These are phyloP conservation scores for Pelagia noctiluca DNA, from an alignment of 30 jellyfish, hydroid and myxozoan genomes.

Conservation along the genomic window DNA sequence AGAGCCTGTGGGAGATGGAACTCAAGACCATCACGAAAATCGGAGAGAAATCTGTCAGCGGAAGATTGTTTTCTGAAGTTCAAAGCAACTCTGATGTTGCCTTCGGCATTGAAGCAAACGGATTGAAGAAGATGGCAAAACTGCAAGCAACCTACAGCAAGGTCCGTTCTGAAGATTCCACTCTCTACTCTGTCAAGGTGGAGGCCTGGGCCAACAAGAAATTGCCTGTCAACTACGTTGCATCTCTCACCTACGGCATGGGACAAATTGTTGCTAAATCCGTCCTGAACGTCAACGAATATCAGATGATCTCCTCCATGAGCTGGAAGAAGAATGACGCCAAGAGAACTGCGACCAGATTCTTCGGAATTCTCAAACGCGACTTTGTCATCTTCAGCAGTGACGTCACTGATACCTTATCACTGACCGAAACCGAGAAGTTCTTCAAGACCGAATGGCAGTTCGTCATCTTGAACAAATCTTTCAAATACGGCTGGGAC, in stretches of 20 bases:
- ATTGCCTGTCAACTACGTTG: constrained; percentile 69
- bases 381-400: constrained; percentile 63
- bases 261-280: constrained; percentile 37
- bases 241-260: constrained; percentile 52
- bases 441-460: constrained; percentile 64
- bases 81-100: constrained; percentile 48
- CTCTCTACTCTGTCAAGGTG: constrained; percentile 49
- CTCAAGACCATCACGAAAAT: constrained; percentile 51
- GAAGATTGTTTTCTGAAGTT: constrained; percentile 55
- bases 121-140: constrained; percentile 55
- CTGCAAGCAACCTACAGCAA: constrained; percentile 73
- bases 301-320: constrained; percentile 47
- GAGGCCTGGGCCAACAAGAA: constrained; percentile 77
- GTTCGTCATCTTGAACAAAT: constrained; percentile 52
- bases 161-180: constrained; percentile 41
- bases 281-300: constrained; percentile 37
- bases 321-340: constrained; percentile 49
- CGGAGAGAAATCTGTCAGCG: constrained; percentile 55
- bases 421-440: constrained; percentile 52
- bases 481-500: constrained; percentile 97
- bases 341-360: constrained; percentile 31
- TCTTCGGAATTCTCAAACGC: constrained; percentile 37
- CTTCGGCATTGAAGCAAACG: constrained; percentile 74
- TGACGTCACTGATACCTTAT: constrained; percentile 49
- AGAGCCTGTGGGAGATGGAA: constrained; percentile 78